These are phyloP conservation scores for Parasteatoda lunata DNA, from an alignment of 2,888 invertebrate genomes.

Conservation along the genomic window DNA sequence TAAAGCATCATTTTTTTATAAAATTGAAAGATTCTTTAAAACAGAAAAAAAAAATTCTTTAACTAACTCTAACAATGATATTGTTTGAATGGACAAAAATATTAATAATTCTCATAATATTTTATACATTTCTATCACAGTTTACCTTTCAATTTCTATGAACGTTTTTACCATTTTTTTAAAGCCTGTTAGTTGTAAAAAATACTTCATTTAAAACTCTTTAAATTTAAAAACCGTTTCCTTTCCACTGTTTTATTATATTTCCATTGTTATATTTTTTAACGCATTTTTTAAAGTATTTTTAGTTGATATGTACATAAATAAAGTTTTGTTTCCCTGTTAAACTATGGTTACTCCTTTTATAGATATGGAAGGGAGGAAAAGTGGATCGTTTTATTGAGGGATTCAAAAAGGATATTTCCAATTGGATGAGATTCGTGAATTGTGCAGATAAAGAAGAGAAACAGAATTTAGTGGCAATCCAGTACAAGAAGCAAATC, in stretches of 20 bases:
- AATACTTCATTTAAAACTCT: neutral
- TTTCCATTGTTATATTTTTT: neutral
- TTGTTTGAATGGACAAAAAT: too few species aligned
- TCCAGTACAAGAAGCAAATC: constrained; percentile 77
- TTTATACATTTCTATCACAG: too few species aligned
- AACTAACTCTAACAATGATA: too few species aligned
- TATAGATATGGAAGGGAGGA: constrained; percentile 70
- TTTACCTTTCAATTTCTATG: too few species aligned
- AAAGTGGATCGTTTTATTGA: constrained; percentile 29
- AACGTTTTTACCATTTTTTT: too few species aligned
- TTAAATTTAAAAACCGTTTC: neutral
- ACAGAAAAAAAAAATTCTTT: too few species aligned
- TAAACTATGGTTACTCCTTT: neutral
- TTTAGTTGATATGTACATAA: neutral
- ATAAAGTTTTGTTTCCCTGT: too few species aligned
- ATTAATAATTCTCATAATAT: too few species aligned
- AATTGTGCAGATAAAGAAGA: constrained; percentile 46
- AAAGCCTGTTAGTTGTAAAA: too few species aligned
- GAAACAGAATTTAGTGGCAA: constrained; percentile 74
- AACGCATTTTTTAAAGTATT: neutral
- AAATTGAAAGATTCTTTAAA: too few species aligned
- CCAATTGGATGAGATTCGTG: constrained; percentile 56
- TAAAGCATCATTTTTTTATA: too few species aligned
- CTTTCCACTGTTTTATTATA: too few species aligned
- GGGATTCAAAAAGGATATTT: neutral